Evolutionary conservation across 2,113 vertebrate genomes (phyloP).

Genomic region (Nothobranchius furzeri): DNA sequence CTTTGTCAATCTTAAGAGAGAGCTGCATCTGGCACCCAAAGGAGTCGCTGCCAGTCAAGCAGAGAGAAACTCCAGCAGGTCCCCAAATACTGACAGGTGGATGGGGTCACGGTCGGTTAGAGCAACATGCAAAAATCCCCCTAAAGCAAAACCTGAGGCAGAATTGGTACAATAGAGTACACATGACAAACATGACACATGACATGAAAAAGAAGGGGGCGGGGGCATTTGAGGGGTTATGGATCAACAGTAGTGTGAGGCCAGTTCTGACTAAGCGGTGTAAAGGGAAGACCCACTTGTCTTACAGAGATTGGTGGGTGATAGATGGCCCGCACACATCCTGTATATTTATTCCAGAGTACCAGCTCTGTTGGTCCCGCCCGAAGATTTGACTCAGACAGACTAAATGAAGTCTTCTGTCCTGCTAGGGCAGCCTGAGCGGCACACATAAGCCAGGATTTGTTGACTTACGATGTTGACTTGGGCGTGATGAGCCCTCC

Average conservation of each 20-base stretch:
- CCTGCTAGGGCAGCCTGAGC: conserved; percentile 14
- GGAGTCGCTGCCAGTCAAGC: conserved; percentile 26
- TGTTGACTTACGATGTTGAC: conserved; percentile 52
- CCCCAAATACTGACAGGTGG: conserved; percentile 23
- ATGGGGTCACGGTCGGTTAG: conserved; percentile 14
- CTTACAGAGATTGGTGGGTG: conserved; percentile 1
- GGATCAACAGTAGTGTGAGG: conserved; percentile 9
- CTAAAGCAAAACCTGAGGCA: conserved; percentile 17
- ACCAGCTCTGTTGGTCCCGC: conserved; percentile 38
- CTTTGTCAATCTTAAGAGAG: conserved; percentile 14
- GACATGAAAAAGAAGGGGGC: background rate
- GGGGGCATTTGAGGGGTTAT: conserved; percentile 8
- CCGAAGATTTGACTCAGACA: conserved; percentile 31
- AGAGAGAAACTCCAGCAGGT: conserved; percentile 36
- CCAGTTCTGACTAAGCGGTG: conserved; percentile 27
- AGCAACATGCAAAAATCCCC: conserved; percentile 30
- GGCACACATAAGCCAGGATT: conserved; percentile 4
- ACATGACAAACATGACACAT: background rate
- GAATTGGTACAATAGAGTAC: background rate
- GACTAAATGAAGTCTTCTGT: conserved; percentile 62
- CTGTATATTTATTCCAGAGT: conserved; percentile 16
- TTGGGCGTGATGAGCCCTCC: conserved; percentile 14
- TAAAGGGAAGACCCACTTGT: background rate
- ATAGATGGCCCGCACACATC: background rate
- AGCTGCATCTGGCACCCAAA: conserved; percentile 26